Base-by-base conservation (phyloP, 2,888 invertebrate species). In the Pharmacophagus antenor region DNA sequence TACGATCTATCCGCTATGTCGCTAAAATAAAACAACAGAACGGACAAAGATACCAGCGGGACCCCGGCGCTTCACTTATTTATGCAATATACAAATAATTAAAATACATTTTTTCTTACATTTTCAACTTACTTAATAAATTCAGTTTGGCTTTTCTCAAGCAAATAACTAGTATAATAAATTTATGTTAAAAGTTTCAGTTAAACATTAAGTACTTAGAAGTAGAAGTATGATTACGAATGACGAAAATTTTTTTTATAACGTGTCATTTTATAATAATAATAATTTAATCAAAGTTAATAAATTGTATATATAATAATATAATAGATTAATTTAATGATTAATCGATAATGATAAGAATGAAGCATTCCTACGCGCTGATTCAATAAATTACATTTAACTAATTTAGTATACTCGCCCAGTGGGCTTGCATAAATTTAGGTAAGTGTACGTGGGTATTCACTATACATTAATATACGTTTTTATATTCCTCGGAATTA, bases 381-480 rank as follows among this genome's bases (percentile, higher is more conserved):
- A 86, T 90, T 88, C 92, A 91, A 88, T 91, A 88, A 92, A 92
- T 92, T 92, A 92, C 89, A 90, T 91, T 92, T 92, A 92, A 92
- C 92, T 93, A 93, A 92, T 92, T 82, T 92, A 92, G 92, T 92
- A 92, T 91, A 92, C 92, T 92, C 83, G 88, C 88, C 91, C 77
- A 82, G 77, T 74, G 79, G 85, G 85, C 86, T 84, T 79, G 85
- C 81, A 82, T 80, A 80, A 78, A 76, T 80, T 84, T 82, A 81
- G 70, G 74, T 84, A 77, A 82, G 80, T 84, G 83, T 79, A 80
- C 76, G 77, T 87, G 83, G 87, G 88, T 90, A 88, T 88, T 86
- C 76, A 79, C 85, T 88, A 85, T 84, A 85, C 82, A 85, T 77
- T 84, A 79, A 83, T n/a, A 83, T 72, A 79, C 82, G 78, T 84